These are phyloP conservation scores for Phocides pigmalion DNA, from an alignment of 1,140 invertebrate species.

Conservation along the genomic window DNA sequence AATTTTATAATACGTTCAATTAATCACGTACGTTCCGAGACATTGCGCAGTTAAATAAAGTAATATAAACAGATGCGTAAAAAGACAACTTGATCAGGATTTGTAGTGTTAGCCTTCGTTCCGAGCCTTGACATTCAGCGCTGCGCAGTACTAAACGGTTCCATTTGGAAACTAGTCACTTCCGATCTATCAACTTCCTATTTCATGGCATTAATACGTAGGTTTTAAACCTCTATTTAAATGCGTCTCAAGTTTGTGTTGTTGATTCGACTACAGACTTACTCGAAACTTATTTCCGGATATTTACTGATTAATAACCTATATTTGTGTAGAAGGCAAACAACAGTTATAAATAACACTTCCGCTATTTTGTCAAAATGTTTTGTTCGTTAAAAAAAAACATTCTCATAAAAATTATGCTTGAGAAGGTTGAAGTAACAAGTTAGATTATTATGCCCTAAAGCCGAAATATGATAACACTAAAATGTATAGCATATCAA, in stretches of 20 bases:
- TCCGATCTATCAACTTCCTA: constrained; percentile 73
- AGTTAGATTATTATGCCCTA: background rate
- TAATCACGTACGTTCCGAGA: too few relatives aligned
- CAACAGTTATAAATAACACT: constrained; percentile 13
- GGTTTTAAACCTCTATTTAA: constrained; percentile 22
- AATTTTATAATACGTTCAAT: too few relatives aligned
- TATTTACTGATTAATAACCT: constrained; percentile 15
- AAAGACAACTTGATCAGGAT: constrained; percentile 47
- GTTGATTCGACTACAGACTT: constrained; percentile 16
- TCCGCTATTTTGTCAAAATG: constrained; percentile 2
- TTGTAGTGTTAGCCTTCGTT: constrained; percentile 54
- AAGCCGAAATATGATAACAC: background rate
- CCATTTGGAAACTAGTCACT: constrained; percentile 71
- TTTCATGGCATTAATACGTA: constrained; percentile 38
- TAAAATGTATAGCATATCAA: background rate
- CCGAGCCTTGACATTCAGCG: constrained; percentile 74
- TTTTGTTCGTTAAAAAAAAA: background rate
- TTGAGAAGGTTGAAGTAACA: too few relatives aligned
- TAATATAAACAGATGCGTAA: constrained; percentile 24
- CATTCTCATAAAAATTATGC: too few relatives aligned
- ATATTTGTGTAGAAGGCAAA: constrained; percentile 19
- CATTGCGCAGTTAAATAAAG: background rate
- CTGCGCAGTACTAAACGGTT: constrained; percentile 68
- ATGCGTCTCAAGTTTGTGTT: constrained; percentile 16
- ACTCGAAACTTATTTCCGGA: constrained; percentile 23